These are phyloP conservation scores for Harpagoxenus sublaevis DNA, from an alignment of 2,888 invertebrate genomes.

Conservation along the genomic window DNA sequence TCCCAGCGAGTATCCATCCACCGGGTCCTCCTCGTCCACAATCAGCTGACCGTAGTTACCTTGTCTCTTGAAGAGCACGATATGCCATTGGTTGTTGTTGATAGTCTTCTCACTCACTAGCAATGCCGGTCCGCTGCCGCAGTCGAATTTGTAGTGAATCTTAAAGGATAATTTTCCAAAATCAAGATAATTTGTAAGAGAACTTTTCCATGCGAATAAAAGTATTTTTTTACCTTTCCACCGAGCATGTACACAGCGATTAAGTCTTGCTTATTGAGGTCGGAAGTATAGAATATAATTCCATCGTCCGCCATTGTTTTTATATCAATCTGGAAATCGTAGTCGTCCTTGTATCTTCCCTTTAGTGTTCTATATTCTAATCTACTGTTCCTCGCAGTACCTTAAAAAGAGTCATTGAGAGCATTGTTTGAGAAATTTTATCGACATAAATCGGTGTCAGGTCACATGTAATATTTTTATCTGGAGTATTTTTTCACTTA, in stretches of 20 bases:
- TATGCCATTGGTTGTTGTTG: constrained; percentile 94
- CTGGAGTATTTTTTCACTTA: not conserved
- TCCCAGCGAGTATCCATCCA: constrained; percentile 87
- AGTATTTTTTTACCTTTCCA: constrained; percentile 88
- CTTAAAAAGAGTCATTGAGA: constrained; percentile 83
- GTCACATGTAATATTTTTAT: constrained; percentile 38
- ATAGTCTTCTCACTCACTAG: constrained; percentile 88
- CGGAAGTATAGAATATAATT: constrained; percentile 93
- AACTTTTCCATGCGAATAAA: not conserved
- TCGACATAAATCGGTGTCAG: constrained; percentile 3
- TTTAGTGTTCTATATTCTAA: constrained; percentile 90
- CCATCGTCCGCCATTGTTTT: constrained; percentile 93
- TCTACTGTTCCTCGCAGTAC: constrained; percentile 90
- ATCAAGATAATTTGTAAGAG: not conserved
- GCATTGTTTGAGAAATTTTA: not conserved
- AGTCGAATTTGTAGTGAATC: constrained; percentile 91
- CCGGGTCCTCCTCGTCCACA: constrained; percentile 89
- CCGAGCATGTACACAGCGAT: constrained; percentile 92
- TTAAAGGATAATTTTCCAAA: constrained; percentile 78
- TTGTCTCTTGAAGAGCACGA: constrained; percentile 90
- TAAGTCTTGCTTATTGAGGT: constrained; percentile 87
- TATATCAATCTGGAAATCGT: constrained; percentile 93
- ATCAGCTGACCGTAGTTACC: constrained; percentile 89
- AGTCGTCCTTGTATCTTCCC: constrained; percentile 89
- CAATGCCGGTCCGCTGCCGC: constrained; percentile 89